Conservation (phyloP, 2,113 vertebrate genomes). For the Nycticebus coucang region DNA sequence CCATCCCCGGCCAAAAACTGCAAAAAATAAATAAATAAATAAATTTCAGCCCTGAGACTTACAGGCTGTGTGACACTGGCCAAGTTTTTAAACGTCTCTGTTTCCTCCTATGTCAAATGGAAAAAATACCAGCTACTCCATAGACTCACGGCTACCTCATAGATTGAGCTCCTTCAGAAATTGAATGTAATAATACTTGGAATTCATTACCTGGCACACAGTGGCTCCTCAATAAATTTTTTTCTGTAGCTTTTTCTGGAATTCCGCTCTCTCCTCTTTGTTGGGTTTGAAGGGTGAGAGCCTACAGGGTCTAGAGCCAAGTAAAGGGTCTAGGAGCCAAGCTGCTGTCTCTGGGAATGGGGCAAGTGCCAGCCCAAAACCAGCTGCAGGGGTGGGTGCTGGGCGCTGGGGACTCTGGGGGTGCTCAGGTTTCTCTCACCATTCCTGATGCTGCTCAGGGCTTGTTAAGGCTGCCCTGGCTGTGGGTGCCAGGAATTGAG, state of each 20-base stretch:
- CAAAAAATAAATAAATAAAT: no score
- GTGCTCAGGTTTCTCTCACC: slow-evolving; percentile 78
- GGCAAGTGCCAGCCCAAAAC: slow-evolving; percentile 51
- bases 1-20: no score
- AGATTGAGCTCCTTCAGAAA: neutral
- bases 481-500: slow-evolving; percentile 49
- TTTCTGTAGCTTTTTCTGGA: slow-evolving; percentile 9
- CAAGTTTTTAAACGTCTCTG: slow-evolving; percentile 26
- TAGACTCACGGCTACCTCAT: neutral
- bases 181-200: neutral
- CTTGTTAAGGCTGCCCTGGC: slow-evolving; percentile 73
- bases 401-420: slow-evolving; percentile 53
- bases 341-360: neutral
- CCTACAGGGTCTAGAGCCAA: neutral
- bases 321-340: slow-evolving; percentile 33
- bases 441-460: slow-evolving; percentile 73
- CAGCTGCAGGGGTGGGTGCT: slow-evolving; percentile 66
- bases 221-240: neutral
- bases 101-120: slow-evolving; percentile 11
- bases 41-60: slow-evolving; percentile 1
- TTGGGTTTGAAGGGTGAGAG: neutral
- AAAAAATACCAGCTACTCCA: neutral
- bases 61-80: slow-evolving; percentile 30
- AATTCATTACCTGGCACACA: neutral
- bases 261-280: neutral